Evolutionary conservation across 2,113 vertebrate species (phyloP).

Genomic region (Columbina picui): DNA sequence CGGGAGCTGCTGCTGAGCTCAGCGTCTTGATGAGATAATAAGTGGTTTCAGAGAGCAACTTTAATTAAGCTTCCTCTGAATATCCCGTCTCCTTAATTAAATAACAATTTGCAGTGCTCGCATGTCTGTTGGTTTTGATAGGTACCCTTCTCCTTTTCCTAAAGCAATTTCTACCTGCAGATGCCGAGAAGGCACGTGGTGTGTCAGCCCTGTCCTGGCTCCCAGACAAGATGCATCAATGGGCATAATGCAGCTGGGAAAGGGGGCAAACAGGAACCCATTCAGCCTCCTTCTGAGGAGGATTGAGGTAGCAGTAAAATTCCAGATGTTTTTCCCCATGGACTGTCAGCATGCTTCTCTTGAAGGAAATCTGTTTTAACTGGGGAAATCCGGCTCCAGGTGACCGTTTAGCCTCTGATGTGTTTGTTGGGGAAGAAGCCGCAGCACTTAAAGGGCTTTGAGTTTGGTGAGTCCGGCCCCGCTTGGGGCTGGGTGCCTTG

Average conservation of each 20-base stretch:
- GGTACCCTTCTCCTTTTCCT: neutral
- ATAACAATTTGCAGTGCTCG: neutral
- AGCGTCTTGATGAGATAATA: neutral
- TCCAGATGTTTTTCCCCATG: too few species aligned
- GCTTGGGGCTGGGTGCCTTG: neutral
- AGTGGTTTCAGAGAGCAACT: neutral
- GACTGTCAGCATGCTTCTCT: neutral
- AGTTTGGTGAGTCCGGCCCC: neutral
- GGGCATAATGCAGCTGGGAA: neutral
- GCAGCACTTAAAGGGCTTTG: neutral
- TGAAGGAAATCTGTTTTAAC: neutral
- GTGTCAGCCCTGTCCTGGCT: neutral
- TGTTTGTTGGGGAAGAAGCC: neutral
- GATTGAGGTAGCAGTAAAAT: neutral
- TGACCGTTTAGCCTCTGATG: neutral
- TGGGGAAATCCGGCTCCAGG: neutral
- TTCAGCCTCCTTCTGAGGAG: accelerated
- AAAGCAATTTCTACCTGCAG: neutral
- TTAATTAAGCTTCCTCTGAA: conserved; percentile 50
- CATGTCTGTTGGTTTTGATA: neutral
- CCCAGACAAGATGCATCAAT: neutral
- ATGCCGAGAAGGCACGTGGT: accelerated
- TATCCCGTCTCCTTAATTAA: conserved; percentile 6
- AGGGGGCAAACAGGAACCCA: accelerated
- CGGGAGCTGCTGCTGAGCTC: neutral